These are phyloP conservation scores for Petrolisthes manimaculis DNA, from an alignment of 2,888 invertebrate species.

Conservation along the genomic window DNA sequence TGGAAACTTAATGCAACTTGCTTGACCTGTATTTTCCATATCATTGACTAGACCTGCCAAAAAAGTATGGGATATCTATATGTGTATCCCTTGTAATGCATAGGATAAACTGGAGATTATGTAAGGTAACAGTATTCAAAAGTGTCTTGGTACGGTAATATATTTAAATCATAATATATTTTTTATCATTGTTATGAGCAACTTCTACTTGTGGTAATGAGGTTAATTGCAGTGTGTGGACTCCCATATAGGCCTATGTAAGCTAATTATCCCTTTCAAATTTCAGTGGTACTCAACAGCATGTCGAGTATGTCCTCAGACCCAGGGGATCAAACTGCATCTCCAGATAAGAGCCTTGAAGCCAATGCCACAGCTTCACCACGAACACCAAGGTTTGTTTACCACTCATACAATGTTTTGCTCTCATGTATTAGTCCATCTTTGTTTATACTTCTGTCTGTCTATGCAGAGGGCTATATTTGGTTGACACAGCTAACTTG, in stretches of 20 bases:
- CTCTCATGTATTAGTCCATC: too few relatives aligned
- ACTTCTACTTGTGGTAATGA: neutral
- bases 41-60: too few relatives aligned
- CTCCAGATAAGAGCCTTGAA: constrained; percentile 59
- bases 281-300: constrained; percentile 57
- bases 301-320: constrained; percentile 65
- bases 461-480: too few relatives aligned
- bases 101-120: too few relatives aligned
- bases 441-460: too few relatives aligned
- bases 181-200: neutral
- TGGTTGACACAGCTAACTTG: too few relatives aligned
- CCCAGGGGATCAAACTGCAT: constrained; percentile 44
- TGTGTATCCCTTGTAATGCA: too few relatives aligned
- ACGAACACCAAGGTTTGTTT: constrained; percentile 35
- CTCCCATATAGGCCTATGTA: neutral
- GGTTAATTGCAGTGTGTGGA: neutral
- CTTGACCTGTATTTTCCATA: too few relatives aligned
- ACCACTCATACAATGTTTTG: too few relatives aligned
- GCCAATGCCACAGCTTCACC: constrained; percentile 52
- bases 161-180: neutral
- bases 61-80: too few relatives aligned
- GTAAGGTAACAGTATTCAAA: too few relatives aligned
- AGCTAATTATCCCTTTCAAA: neutral
- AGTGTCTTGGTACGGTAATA: neutral
- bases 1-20: too few relatives aligned